phyloP scores from a whole-genome alignment of 2,888 invertebrate species.

The Pyrgus malvae region DNA sequence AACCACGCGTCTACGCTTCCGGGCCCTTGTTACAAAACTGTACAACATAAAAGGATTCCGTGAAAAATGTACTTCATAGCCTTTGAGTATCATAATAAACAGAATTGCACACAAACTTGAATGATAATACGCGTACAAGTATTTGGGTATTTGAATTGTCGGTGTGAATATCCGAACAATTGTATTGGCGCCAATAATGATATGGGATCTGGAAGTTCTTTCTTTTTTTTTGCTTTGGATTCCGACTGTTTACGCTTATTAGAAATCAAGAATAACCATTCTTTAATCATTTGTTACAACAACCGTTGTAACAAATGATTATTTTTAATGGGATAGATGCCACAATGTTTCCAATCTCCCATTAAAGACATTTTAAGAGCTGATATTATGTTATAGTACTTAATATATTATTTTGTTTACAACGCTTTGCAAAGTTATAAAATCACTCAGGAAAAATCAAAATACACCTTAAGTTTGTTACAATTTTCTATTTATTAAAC shows the following conservation, averaged over 20 bases:
- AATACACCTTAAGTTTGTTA: too few species aligned
- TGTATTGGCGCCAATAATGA: constrained; percentile 4
- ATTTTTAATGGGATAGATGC: too few species aligned
- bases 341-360: too few species aligned
- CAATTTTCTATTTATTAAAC: too few species aligned
- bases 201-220: not conserved
- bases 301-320: too few species aligned
- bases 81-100: not conserved
- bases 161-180: not conserved
- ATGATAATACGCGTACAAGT: not conserved
- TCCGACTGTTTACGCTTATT: not conserved
- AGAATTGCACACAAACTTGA: not conserved
- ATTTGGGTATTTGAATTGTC: not conserved
- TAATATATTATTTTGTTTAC: too few species aligned
- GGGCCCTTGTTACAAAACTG: constrained; percentile 6
- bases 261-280: too few species aligned
- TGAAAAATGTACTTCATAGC: constrained; percentile 1
- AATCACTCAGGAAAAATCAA: too few species aligned
- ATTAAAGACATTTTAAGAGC: too few species aligned
- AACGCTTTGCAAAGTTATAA: too few species aligned
- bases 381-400: too few species aligned
- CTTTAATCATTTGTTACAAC: too few species aligned
- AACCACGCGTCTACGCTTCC: not conserved
- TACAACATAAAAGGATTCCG: constrained; percentile 13
- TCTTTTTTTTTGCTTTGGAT: not conserved